Evolutionary conservation across 2,888 invertebrate genomes (phyloP), one percentile per base, ranked within the genome.

Genomic region (Drosophila meridiana): DNA sequence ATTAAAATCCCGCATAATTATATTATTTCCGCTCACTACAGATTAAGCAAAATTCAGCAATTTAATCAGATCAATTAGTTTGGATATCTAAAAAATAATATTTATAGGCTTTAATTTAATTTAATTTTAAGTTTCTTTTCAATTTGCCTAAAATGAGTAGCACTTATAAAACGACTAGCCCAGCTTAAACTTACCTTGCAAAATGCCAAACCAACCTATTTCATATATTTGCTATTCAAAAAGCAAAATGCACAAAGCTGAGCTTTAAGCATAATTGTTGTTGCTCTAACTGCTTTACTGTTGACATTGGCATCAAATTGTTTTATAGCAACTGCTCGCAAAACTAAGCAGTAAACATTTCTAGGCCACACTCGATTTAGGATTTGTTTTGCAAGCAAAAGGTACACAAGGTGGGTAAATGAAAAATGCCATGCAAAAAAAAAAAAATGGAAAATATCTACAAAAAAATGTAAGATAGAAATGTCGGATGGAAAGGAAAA

Each of bases 271-370:
- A 52, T 28, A 34, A 26, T 38, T 38, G n/a, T 32, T 38, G 55
- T 43, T 14, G 20, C 28, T 32, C 20, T 20, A 14, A 66, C 48
- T 42, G n/a, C 20, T n/a, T 5, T 7, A 6, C 55, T 69, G 77
- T 77, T 80, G 52, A 61, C 71, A 76, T 70, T 50, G 20, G 38
- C 63, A 76, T 58, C 53, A 71, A 80, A 64, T 71, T 76, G 66
- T 63, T 76, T 71, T 67, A 45, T 60, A 40, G 48, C 60, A 40
- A 36, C 36, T 58, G 47, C 65, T 34, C 28, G 20, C 45, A 47
- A 55, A 59, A 57, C 77, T 67, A 40, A 80, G 58, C 60, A 66
- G 72, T 58, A 76, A 77, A 80, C 50, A 76, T 63, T 67, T 63
- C 60, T 71, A 53, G 4, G 57, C 43, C 64, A 55, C 66, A 58